phyloP scores from a whole-genome alignment of 2,113 vertebrate genomes.

The Pipa parva region DNA sequence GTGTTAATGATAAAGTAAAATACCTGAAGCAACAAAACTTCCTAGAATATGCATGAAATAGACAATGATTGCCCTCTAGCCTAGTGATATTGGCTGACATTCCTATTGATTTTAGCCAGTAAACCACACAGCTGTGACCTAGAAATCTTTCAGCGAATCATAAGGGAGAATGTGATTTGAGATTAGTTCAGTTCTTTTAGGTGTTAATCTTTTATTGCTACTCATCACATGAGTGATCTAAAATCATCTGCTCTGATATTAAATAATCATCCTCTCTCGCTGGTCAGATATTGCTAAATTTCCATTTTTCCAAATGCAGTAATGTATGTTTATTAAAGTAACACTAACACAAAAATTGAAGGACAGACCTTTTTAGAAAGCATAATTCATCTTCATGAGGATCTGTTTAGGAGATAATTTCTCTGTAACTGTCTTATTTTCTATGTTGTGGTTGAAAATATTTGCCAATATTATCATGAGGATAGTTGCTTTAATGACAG shows the following conservation, averaged over 20 bases:
- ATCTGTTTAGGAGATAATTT: too few species aligned
- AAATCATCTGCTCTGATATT: not conserved
- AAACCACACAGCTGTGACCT: not conserved
- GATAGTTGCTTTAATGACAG: too few species aligned
- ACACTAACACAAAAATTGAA: too few species aligned
- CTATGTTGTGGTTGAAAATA: too few species aligned
- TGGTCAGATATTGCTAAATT: not conserved
- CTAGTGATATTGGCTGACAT: not conserved
- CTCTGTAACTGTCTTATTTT: too few species aligned
- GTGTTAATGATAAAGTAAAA: not conserved
- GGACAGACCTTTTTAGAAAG: too few species aligned
- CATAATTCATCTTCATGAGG: too few species aligned
- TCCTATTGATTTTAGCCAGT: slow-evolving; percentile 1
- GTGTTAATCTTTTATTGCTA: not conserved
- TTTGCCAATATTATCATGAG: too few species aligned
- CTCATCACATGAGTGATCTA: not conserved
- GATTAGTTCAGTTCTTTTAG: not conserved
- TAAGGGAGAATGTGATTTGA: not conserved
- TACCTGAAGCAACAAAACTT: too few species aligned
- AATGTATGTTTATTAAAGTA: too few species aligned
- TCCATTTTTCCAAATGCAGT: too few species aligned
- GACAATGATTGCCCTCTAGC: not conserved
- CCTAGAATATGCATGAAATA: not conserved
- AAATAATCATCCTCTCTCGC: not conserved
- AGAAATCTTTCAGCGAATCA: not conserved